phyloP scores from a whole-genome alignment of 1,140 invertebrate species.

The Zaprionus ornatus region DNA sequence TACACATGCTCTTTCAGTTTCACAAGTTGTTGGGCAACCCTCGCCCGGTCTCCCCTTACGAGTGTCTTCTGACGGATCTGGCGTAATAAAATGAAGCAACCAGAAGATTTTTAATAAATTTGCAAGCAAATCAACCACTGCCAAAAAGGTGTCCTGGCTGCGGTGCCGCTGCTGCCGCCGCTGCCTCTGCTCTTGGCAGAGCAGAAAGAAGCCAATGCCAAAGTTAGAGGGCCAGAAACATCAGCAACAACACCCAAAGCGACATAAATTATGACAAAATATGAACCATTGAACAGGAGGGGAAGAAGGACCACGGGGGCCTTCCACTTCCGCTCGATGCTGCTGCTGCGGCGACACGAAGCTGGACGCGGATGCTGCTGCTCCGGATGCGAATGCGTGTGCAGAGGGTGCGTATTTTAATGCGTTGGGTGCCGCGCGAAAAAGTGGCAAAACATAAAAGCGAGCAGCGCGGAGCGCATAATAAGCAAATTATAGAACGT shows the following conservation, averaged over 20 bases:
- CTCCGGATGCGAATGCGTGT: constrained; percentile 5
- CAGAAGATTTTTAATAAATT: constrained; percentile 80
- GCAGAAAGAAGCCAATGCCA: constrained; percentile 14
- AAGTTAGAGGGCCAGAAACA: constrained; percentile 43
- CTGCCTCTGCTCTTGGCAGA: constrained; percentile 4
- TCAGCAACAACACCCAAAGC: constrained; percentile 76
- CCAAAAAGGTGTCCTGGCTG: constrained; percentile 64
- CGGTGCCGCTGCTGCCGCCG: neutral
- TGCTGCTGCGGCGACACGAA: neutral
- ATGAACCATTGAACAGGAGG: constrained; percentile 55
- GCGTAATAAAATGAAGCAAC: constrained; percentile 77
- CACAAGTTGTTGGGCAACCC: constrained; percentile 2
- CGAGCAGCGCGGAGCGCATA: constrained; percentile 71
- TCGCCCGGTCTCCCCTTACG: constrained; percentile 13
- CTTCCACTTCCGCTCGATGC: constrained; percentile 33
- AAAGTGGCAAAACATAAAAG: constrained; percentile 75
- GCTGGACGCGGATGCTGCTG: neutral
- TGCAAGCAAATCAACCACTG: constrained; percentile 76
- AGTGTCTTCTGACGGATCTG: constrained; percentile 62
- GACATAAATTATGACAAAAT: constrained; percentile 82
- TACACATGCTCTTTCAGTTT: neutral
- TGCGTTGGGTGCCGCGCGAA: constrained; percentile 50
- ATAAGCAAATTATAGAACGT: constrained; percentile 81
- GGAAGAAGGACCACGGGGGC: constrained; percentile 39
- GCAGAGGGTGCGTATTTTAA: constrained; percentile 64